Conservation (phyloP, 2,113 vertebrate species). For the Thunnus thynnus region DNA sequence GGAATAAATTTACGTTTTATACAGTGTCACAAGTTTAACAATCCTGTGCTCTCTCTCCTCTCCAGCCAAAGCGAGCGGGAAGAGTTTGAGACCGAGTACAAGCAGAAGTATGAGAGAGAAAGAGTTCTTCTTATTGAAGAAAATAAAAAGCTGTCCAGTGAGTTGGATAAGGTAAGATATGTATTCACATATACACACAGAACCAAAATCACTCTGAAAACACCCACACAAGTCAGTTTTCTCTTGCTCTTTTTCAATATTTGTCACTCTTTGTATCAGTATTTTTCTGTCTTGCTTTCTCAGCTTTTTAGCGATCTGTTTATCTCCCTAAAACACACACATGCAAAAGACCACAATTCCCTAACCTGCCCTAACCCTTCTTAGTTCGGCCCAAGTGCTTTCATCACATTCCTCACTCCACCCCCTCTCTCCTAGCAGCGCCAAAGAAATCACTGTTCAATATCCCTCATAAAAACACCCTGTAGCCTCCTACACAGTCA, state of each 20-base stretch:
- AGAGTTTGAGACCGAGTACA: conserved; percentile 94
- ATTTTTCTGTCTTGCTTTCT: not conserved
- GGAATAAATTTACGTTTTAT: conserved; percentile 10
- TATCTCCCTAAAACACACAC: conserved; percentile 15
- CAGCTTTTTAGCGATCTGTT: conserved; percentile 3
- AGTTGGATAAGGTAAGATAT: conserved; percentile 90
- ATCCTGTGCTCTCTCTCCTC: conserved; percentile 5
- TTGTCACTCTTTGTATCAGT: not conserved
- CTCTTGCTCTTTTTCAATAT: not conserved
- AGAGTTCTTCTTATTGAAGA: conserved; percentile 90
- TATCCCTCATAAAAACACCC: conserved; percentile 65
- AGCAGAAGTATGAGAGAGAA: conserved; percentile 96
- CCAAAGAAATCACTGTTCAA: conserved; percentile 78
- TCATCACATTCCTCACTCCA: conserved; percentile 66
- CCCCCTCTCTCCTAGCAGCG: conserved; percentile 45
- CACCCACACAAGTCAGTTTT: not conserved
- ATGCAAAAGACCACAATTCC: conserved; percentile 5
- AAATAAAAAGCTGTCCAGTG: conserved; percentile 94
- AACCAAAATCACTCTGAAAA: not conserved
- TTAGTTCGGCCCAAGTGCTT: conserved; percentile 31
- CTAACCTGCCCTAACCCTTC: conserved; percentile 66
- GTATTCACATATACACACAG: not conserved
- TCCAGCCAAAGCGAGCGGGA: conserved; percentile 94
- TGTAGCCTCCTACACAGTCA: conserved; percentile 49
- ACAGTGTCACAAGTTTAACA: conserved; percentile 17